Conservation (phyloP, 2,888 invertebrate species). For the Ochropacha duplaris region DNA sequence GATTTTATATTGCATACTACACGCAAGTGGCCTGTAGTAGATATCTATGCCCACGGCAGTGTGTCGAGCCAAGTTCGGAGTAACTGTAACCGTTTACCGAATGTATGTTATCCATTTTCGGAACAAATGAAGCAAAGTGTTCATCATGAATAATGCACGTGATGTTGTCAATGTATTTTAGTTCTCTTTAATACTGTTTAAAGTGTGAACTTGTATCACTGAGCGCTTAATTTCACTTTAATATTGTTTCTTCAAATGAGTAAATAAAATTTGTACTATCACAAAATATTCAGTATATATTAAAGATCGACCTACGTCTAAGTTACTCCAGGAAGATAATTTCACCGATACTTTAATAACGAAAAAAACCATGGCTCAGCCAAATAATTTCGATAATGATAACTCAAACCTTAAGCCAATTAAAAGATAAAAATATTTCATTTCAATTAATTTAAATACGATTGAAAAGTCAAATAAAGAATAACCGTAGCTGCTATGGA, state of each 20-base stretch:
- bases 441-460: constrained; percentile 9
- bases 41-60: not conserved
- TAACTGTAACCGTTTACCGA: not conserved
- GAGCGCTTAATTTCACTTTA: constrained; percentile 7
- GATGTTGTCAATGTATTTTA: constrained; percentile 32
- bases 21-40: not conserved
- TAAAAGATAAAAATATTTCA: constrained; percentile 4
- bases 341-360: constrained; percentile 38
- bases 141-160: constrained; percentile 5
- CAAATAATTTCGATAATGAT: constrained; percentile 44
- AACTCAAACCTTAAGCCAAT: constrained; percentile 7
- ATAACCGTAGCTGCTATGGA: constrained; percentile 10
- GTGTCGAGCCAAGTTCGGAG: not conserved
- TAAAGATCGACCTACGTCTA: constrained; percentile 8
- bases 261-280: constrained; percentile 78
- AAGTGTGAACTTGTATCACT: constrained; percentile 28
- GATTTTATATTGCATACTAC: not conserved
- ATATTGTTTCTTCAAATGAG: constrained; percentile 42
- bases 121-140: constrained; percentile 39
- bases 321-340: constrained; percentile 26
- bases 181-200: constrained; percentile 64
- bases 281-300: constrained; percentile 48
- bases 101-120: constrained; percentile 11
- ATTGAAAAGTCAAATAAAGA: constrained; percentile 9
- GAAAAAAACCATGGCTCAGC: constrained; percentile 60